phyloP scores from a whole-genome alignment of 2,797 vertebrate species.

The Chrosomus eos region DNA sequence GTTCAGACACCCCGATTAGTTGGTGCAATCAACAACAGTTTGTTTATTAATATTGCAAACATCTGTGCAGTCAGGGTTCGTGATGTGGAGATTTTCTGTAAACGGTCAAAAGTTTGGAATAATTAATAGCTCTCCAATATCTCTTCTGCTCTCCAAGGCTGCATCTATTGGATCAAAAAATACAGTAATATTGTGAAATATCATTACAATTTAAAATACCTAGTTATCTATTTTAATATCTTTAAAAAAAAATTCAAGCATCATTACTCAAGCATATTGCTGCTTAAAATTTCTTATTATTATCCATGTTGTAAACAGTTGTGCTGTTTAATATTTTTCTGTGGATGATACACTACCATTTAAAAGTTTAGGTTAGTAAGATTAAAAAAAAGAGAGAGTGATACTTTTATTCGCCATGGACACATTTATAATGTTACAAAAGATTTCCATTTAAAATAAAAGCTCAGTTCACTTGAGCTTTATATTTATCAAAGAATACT shows the following conservation, averaged over 20 bases:
- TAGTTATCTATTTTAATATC: not conserved
- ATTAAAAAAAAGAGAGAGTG: too few relatives aligned
- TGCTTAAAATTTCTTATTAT: not conserved
- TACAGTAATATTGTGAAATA: not conserved
- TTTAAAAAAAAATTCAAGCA: not conserved
- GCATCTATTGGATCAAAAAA: not conserved
- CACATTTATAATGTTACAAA: not conserved
- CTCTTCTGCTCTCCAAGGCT: not conserved
- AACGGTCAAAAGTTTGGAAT: not conserved
- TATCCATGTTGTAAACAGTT: not conserved
- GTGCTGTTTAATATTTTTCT: not conserved
- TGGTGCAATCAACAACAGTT: not conserved
- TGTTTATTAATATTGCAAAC: conserved; percentile 4
- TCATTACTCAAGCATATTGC: not conserved
- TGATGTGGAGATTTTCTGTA: not conserved
- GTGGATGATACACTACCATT: not conserved
- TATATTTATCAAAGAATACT: not conserved
- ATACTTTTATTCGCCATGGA: not conserved
- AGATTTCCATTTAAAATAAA: not conserved
- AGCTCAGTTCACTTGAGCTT: not conserved
- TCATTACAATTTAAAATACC: not conserved
- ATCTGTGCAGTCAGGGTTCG: not conserved
- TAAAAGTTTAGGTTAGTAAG: too few relatives aligned
- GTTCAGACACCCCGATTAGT: not conserved
- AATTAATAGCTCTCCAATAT: not conserved